Evolutionary conservation across 2,888 invertebrate species (phyloP), one percentile per base, ranked within the genome.

Genomic region (Patella caerulea): DNA sequence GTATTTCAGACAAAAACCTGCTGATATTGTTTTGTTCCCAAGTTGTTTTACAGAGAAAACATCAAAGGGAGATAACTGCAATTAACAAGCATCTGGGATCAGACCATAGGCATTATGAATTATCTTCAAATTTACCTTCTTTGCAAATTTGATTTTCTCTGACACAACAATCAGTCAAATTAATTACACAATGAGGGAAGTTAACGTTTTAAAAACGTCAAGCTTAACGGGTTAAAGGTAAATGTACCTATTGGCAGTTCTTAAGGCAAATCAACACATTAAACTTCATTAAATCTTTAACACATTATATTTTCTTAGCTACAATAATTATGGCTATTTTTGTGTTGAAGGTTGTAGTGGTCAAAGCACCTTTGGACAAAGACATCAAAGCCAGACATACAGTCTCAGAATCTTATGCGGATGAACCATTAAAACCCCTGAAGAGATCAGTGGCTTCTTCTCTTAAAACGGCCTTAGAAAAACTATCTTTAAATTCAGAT

Each of bases 401-500:
- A 15, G 76, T 74, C 24, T 87, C 86, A 34, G 78, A 91, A 72
- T 91, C 92, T 2, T 83, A 88, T 7, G 85, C 80, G 7, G 87
- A 90, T 82, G 89, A 89, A 71, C 88, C 90, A 0, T 82, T 90
- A 81, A 78, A 83, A 4, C 85, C 78, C 17, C 83, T 92, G 34
- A 86, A 86, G 52, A 80, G 80, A 2, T 88, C 86, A 4, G 93
- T 96, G 84, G 95, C 95, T 0, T 93, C 95, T 17, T 93, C 95
- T 2, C 91, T 97, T 24, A 94, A 94, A 87, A 93, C 95, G 88
- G 93, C 94, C 84, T 91, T 94, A 17, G 91, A 91, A 72, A 92
- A 90, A 82, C 82, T 90, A 72, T 82, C 88, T 73, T 78, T 87
- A 29, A 83, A 86, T 54, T 80, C 70, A 75, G 75, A 85, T 56